Percentiles rank a stretch among this genome's conserved stretches.
Conservation (phyloP, 2,888 invertebrate genomes). For the Xestia sexstrigata region DNA sequence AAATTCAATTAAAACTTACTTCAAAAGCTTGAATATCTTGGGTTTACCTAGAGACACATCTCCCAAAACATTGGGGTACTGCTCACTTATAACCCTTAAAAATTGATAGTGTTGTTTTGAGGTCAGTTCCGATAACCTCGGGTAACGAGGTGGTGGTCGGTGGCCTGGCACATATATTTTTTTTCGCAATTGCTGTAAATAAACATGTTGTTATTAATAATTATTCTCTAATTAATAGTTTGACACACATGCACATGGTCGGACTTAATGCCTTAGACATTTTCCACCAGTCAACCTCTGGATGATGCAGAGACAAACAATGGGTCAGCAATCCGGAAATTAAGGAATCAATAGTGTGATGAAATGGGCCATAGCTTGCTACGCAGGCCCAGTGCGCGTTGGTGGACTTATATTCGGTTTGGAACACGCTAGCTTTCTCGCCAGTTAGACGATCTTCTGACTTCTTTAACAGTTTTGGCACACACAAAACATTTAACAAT, state of each 20-base stretch:
- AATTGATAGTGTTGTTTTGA: constrained; percentile 75
- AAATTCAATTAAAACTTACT: constrained; percentile 66
- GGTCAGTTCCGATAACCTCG: constrained; percentile 77
- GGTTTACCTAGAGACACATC: constrained; percentile 71
- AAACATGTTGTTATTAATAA: background rate
- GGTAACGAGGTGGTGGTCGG: constrained; percentile 70
- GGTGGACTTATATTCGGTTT: background rate
- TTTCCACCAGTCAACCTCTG: background rate
- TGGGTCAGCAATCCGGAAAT: background rate
- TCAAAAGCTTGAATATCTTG: constrained; percentile 75
- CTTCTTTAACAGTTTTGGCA: background rate
- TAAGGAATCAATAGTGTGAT: background rate
- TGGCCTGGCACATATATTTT: constrained; percentile 76
- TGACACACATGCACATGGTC: background rate
- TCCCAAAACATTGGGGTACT: constrained; percentile 74
- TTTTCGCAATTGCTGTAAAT: constrained; percentile 63
- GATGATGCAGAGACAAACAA: background rate
- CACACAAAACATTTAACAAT: background rate
- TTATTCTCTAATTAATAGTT: background rate
- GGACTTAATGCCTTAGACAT: background rate
- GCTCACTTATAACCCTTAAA: constrained; percentile 77
- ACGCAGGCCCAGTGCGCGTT: background rate
- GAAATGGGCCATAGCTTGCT: too few relatives aligned
- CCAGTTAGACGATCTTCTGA: background rate
- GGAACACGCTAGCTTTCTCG: background rate